Evolutionary conservation across 2,797 vertebrate genomes (phyloP), one percentile per base, ranked within the genome.

Genomic region (Coilia nasus): DNA sequence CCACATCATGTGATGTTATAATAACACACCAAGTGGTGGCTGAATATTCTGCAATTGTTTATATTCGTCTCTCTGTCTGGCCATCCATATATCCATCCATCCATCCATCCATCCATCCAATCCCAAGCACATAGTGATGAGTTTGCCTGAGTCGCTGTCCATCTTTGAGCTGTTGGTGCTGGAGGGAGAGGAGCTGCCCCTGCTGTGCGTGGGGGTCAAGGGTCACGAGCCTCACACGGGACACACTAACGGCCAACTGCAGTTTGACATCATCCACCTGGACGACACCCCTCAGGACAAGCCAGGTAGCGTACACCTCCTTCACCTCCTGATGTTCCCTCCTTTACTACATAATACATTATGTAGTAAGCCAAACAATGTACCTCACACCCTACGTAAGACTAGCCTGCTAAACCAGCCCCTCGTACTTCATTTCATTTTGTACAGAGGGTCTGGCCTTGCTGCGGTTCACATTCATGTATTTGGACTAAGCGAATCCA

Each of bases 101-200:
- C 47, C 28, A 4, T 47, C 82, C 2, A 41, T 71, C 11, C 6
- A 25, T 59, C 41, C 50, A 31, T 59, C 46, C 47, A 11, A 62
- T 25, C 6, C 2, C 59, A 84, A 96, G 95, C 93, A 94, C 59
- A 92, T 95, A 84, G 78, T 90, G 50, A 88, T 94, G n/a, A 91
- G 85, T 44, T 86, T 95, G 82, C 95, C 95, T 2, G 93, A 93
- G 83, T 93, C 92, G 0, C 91, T 93, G 31, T 91, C 91, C 56
- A 86, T 96, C 87, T 94, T 96, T 87, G 95, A 96, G 89, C 91
- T 95, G 0, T 90, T 96, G 81, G 94, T 96, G 47, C 88, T 92
- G 85, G 93, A 95, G 0, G 92, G 87, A 0, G 93, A 96, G 81
- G 95, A 96, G 89, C 91, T 95, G 11, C 95, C 95, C 0, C 93